Percentiles rank a stretch among this genome's conserved stretches.
phyloP scores from a whole-genome alignment of 2,113 vertebrate genomes.

The Bufo gargarizans region DNA sequence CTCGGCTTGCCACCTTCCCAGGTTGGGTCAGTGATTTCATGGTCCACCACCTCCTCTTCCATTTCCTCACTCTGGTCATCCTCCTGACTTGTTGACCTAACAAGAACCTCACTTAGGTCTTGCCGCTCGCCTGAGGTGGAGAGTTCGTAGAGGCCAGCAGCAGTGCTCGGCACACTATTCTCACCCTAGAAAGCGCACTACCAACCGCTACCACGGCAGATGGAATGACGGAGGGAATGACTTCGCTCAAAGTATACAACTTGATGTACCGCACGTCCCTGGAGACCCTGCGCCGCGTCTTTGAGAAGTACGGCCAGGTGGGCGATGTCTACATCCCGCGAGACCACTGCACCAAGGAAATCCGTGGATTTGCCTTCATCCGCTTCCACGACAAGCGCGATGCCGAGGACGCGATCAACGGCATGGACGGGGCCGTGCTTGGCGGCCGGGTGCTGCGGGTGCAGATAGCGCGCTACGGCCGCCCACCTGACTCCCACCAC shows the following conservation, averaged over 20 bases:
- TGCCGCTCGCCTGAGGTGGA: no score
- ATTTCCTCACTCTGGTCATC: no score
- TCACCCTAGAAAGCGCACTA: background rate
- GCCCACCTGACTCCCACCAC: constrained; percentile 87
- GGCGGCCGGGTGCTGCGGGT: constrained; percentile 90
- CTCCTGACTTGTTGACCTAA: no score
- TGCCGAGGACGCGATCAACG: constrained; percentile 94
- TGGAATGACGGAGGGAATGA: constrained; percentile 98
- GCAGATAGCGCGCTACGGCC: constrained; percentile 93
- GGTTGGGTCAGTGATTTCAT: no score
- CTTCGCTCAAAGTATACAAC: constrained; percentile 95
- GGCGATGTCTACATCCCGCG: constrained; percentile 95
- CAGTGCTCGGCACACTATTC: background rate
- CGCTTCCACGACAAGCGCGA: constrained; percentile 93
- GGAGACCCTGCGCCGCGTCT: constrained; percentile 89
- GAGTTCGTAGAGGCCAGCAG: background rate
- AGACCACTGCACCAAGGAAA: constrained; percentile 92
- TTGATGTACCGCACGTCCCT: constrained; percentile 93
- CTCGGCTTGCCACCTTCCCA: no score
- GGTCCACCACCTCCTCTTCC: no score
- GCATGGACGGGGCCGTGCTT: constrained; percentile 91
- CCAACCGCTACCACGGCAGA: fast-evolving
- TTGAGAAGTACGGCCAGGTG: constrained; percentile 93
- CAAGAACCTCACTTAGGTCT: no score
- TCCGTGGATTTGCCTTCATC: constrained; percentile 92